phyloP scores from a whole-genome alignment of 2,113 vertebrate genomes.

The Motacilla tschutschensis region DNA sequence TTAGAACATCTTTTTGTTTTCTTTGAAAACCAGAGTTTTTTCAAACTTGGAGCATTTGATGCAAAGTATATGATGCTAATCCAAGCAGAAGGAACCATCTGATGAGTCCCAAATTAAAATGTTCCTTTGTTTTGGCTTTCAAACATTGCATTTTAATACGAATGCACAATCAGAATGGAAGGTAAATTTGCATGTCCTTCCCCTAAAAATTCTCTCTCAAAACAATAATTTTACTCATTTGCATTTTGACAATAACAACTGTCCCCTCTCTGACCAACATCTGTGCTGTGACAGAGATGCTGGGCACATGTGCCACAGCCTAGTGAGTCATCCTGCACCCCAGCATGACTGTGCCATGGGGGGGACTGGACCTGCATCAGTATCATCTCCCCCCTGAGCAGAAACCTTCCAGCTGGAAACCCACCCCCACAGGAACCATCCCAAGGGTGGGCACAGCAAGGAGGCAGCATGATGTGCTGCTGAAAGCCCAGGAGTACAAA shows the following conservation, averaged over 20 bases:
- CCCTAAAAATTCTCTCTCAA: constrained; percentile 20
- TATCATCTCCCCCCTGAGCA: neutral
- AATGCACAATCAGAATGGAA: neutral
- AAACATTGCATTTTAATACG: constrained; percentile 26
- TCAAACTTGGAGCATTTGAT: neutral
- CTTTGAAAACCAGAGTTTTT: neutral
- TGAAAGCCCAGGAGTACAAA: fast-evolving
- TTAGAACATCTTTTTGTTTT: neutral
- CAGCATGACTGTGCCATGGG: fast-evolving
- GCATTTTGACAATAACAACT: constrained; percentile 40
- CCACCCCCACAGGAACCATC: neutral
- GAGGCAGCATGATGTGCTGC: neutral
- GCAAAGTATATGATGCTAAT: neutral
- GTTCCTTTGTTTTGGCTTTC: constrained; percentile 34
- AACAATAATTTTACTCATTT: constrained; percentile 41
- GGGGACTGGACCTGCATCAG: neutral
- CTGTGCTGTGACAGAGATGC: neutral
- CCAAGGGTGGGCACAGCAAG: neutral
- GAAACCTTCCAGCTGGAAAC: neutral
- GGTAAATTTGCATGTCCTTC: constrained; percentile 52
- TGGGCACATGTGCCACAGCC: neutral
- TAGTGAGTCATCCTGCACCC: neutral
- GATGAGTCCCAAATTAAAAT: constrained; percentile 42
- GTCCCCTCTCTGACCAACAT: constrained; percentile 27
- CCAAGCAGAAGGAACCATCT: constrained; percentile 43